These are phyloP conservation scores for Dinomys branickii DNA, from an alignment of 2,113 vertebrate species.

Conservation along the genomic window DNA sequence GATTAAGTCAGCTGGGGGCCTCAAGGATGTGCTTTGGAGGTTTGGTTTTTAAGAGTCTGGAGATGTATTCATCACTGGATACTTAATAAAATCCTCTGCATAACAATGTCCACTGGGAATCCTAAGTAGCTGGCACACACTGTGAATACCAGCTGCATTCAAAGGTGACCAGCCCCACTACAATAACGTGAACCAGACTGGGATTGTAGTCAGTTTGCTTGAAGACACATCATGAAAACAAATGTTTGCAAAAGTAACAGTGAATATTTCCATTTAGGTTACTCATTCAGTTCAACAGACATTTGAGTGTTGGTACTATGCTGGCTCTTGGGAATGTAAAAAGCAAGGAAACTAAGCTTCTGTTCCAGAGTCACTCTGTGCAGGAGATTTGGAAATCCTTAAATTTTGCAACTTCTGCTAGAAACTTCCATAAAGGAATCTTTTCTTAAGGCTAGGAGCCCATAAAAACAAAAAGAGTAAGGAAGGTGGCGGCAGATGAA, in stretches of 20 bases:
- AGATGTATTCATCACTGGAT: slow-evolving; percentile 75
- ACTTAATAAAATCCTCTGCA: slow-evolving; percentile 78
- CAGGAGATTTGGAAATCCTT: background rate
- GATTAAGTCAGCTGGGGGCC: slow-evolving; percentile 76
- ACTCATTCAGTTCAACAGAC: background rate
- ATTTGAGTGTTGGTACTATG: background rate
- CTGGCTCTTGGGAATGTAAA: background rate
- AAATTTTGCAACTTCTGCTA: slow-evolving; percentile 19
- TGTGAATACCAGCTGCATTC: background rate
- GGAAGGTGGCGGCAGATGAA: slow-evolving; percentile 39
- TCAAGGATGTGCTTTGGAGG: slow-evolving; percentile 62
- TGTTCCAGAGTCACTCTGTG: background rate
- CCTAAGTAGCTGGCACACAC: background rate
- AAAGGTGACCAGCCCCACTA: background rate
- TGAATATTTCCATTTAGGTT: slow-evolving; percentile 16
- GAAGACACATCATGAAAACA: slow-evolving; percentile 73
- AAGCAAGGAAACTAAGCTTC: background rate
- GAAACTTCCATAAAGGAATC: slow-evolving; percentile 19
- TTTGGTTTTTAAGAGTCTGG: slow-evolving; percentile 62
- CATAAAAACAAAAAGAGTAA: slow-evolving; percentile 38
- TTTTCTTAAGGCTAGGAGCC: background rate
- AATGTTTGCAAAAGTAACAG: slow-evolving; percentile 73
- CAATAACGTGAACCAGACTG: background rate
- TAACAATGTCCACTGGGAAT: slow-evolving; percentile 54
- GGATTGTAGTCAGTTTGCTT: background rate